Conservation (phyloP, 2,888 invertebrate species). For the Sarcophaga caerulescens region DNA sequence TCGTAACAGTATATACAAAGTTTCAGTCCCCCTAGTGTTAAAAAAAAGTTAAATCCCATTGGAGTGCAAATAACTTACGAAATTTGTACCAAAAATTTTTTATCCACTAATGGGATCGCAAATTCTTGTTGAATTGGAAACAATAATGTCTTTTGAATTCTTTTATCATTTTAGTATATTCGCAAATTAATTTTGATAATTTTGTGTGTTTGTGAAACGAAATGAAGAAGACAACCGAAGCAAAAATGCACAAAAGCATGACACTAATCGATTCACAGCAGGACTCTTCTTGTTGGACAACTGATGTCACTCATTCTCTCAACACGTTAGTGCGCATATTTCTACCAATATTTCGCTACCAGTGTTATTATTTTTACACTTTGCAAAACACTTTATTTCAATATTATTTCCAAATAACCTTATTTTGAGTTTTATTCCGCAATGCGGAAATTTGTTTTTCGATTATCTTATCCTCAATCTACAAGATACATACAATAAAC, state of each 20-base stretch:
- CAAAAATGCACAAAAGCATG: slow-evolving; percentile 7
- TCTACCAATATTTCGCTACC: too few species aligned
- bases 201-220: background rate
- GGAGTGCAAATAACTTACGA: too few species aligned
- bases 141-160: background rate
- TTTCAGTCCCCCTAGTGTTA: slow-evolving; percentile 19
- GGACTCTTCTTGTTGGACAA: background rate
- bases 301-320: background rate
- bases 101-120: background rate
- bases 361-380: too few species aligned
- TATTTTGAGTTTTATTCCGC: too few species aligned
- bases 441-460: too few species aligned
- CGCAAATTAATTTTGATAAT: background rate
- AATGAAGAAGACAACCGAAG: slow-evolving; percentile 1
- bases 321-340: background rate
- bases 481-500: background rate
- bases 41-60: too few species aligned
- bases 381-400: too few species aligned
- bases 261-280: slow-evolving; percentile 19
- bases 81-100: too few species aligned
- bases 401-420: too few species aligned
- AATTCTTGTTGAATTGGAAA: too few species aligned
- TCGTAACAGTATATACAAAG: too few species aligned
- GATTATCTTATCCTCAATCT: too few species aligned
- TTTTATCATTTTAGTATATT: background rate